Base-by-base conservation (phyloP, 2,888 invertebrate genomes). In the Ophion obscuratus region DNA sequence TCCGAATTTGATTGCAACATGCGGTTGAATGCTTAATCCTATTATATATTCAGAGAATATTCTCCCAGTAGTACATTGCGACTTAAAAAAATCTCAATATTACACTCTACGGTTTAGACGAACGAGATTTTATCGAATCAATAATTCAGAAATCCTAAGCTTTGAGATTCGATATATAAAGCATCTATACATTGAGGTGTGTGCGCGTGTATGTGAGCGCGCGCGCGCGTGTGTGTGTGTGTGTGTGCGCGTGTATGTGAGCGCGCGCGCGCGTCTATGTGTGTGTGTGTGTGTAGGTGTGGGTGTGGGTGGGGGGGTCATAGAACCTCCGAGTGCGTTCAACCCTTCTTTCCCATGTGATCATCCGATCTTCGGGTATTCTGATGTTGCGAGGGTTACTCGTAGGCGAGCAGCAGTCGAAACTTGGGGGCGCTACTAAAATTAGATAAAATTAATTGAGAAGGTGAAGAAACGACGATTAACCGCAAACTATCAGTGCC, bases 271-370 rank as follows among this genome's bases (percentile, higher is more conserved):
- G 31, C 4, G 31, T 31, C 3, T 2, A 4, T 31, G 31, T 31
- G 31, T 31, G 31, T 31, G 4, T 31, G 27, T 27, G 27, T 9
- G 11, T 11, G 11, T 57, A 57, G 24, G 57, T 10, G 27, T 59
- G n/a, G 59, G 17, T 36, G n/a, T 40, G n/a, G 11, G 5, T 1
- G 31, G 53, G 57, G 53, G n/a, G 17, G 14, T 11, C 11, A 9
- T 4, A n/a, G 27, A 66, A 14, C 59, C 66, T 44, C 59, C 44
- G 59, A 81, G 81, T 74, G 53, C 81, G 73, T 81, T 81, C 81
- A 81, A 81, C 74, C 66, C 74, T 67, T 66, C 36, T 59, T 36
- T 40, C 81, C 66, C 5, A 61, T 47, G 40, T 57, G 59, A 17
- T 40, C 5, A 61, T 47, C 27, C 40, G 59, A 10, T 40, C 59